Evolutionary conservation across 2,113 vertebrate species (phyloP), one percentile per base, ranked within the genome.

Genomic region (Nestor notabilis): DNA sequence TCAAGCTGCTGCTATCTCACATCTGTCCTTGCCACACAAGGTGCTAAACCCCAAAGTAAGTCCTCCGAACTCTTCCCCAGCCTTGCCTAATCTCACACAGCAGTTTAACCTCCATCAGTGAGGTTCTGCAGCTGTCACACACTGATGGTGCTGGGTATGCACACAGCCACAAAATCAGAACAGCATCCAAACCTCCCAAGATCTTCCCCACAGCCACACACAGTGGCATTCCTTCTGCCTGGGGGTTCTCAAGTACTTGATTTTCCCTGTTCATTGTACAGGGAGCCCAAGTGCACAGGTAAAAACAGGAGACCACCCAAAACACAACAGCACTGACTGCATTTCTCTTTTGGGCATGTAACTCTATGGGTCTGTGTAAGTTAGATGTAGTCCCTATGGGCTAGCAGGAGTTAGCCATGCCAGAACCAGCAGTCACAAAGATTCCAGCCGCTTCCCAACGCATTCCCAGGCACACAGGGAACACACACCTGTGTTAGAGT

Each of bases 341-440:
- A 41, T 46, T 72, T 27, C 24, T 47, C 41, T 35, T 33, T 29
- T 0, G 2, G 35, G 15, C 1, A 0, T 1, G 5, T 16, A 50
- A 14, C 29, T 44, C 2, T 3, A 2, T 0, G 13, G 14, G 31
- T 41, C 6, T 46, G 25, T 28, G 0, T 1, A 16, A n/a, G 17
- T 71, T 11, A 33, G 56, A 13, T 3, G 14, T 1, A 46, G 41
- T 10, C 49, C 29, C 24, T 2, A 0, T 3, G 37, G 31, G 23
- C n/a, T 5, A 27, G 19, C 17, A 25, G 16, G 49, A 61, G 41
- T 56, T n/a, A 2, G 28, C 9, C 21, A 19, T 11, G 72, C 76
- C 66, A 55, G 71, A 72, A 33, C 3, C 25, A 25, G 11, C n/a
- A 4, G 5, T 20, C 35, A 31, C 68, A 19, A 56, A 41, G 2